phyloP scores from a whole-genome alignment of 2,113 vertebrate species.

The Xenopus laevis region DNA sequence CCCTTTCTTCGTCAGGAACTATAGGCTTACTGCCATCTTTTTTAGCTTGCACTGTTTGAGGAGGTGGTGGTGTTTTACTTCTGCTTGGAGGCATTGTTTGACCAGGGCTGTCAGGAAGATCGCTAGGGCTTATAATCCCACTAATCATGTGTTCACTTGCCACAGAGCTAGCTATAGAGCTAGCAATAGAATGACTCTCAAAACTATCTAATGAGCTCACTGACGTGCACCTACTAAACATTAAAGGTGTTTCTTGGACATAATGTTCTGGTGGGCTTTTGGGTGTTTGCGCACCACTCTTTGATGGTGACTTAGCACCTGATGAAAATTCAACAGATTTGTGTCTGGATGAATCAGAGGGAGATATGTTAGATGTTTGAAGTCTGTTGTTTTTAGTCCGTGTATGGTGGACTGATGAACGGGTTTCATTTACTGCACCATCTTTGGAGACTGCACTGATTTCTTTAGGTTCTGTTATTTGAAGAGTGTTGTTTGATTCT shows the following conservation, averaged over 20 bases:
- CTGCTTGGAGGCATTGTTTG: slow-evolving; percentile 97
- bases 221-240: slow-evolving; percentile 97
- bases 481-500: slow-evolving; percentile 71
- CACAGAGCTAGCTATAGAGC: slow-evolving; percentile 92
- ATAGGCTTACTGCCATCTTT: slow-evolving; percentile 70
- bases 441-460: slow-evolving; percentile 57
- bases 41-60: slow-evolving; percentile 67
- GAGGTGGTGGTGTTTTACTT: slow-evolving; percentile 86
- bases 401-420: slow-evolving; percentile 65
- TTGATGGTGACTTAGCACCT: slow-evolving; percentile 85
- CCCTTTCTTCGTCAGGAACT: slow-evolving; percentile 67
- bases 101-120: slow-evolving; percentile 94
- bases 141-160: slow-evolving; percentile 87
- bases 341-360: slow-evolving; percentile 73
- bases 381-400: slow-evolving; percentile 73
- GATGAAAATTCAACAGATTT: slow-evolving; percentile 86
- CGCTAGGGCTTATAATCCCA: slow-evolving; percentile 94
- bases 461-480: slow-evolving; percentile 79
- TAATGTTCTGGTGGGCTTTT: slow-evolving; percentile 94
- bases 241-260: slow-evolving; percentile 90
- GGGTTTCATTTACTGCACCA: slow-evolving; percentile 62
- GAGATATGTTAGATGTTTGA: slow-evolving; percentile 66
- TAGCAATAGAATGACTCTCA: slow-evolving; percentile 92
- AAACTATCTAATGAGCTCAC: slow-evolving; percentile 96
- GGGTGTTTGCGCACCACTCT: slow-evolving; percentile 88